Conservation (phyloP, 2,113 vertebrate species). For the Tyto alba region DNA sequence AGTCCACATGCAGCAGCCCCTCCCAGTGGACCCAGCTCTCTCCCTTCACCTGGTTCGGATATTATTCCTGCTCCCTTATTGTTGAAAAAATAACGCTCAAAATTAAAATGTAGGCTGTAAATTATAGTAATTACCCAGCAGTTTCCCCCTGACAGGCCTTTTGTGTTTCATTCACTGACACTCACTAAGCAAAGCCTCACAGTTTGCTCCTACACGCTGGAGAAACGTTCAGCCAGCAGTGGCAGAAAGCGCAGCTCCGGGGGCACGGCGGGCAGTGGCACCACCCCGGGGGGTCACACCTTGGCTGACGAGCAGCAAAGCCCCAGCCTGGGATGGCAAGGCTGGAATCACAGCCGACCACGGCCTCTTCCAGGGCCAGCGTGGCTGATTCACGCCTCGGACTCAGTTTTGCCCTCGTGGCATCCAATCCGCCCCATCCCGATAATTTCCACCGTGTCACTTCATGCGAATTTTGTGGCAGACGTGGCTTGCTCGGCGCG, state of each 20-base stretch:
- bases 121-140: constrained; percentile 53
- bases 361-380: neutral
- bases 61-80: constrained; percentile 46
- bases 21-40: neutral
- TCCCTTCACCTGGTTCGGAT: constrained; percentile 11
- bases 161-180: constrained; percentile 41
- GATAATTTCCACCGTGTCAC: rapidly evolving
- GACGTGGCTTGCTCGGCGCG: rapidly evolving
- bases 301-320: neutral
- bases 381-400: rapidly evolving
- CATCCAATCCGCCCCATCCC: neutral
- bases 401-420: rapidly evolving
- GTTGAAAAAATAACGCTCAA: constrained; percentile 45
- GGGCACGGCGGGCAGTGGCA: rapidly evolving
- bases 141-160: constrained; percentile 52
- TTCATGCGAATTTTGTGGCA: rapidly evolving
- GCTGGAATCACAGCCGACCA: neutral
- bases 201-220: neutral
- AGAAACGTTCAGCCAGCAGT: neutral
- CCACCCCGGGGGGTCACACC: neutral
- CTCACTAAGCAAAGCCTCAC: constrained; percentile 39
- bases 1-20: neutral
- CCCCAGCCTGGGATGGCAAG: neutral
- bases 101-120: constrained; percentile 58
- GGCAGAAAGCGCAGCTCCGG: neutral